Percentiles rank a stretch among this genome's conserved stretches.
Conservation (phyloP, 2,888 invertebrate genomes). For the Myopa tessellatipennis region DNA sequence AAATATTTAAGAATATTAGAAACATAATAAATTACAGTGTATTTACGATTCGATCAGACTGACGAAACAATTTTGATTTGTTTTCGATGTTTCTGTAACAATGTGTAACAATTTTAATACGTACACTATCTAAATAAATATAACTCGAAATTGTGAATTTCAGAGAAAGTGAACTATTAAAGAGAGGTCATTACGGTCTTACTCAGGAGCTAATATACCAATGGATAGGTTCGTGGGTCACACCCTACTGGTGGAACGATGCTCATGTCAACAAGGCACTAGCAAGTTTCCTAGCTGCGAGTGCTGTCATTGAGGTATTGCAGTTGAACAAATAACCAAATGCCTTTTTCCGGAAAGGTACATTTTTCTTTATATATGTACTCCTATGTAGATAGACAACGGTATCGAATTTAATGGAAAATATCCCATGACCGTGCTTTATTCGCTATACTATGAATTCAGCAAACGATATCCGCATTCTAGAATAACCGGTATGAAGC, state of each 20-base stretch:
- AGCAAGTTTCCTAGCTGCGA: constrained; percentile 80
- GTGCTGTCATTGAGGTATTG: constrained; percentile 76
- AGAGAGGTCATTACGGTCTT: constrained; percentile 74
- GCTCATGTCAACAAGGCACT: constrained; percentile 82
- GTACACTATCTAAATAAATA: not conserved
- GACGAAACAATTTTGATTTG: not conserved
- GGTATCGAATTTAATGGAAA: constrained; percentile 81
- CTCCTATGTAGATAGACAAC: constrained; percentile 72
- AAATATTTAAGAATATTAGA: too few species aligned
- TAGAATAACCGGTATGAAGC: constrained; percentile 78
- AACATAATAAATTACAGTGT: too few species aligned
- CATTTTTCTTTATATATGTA: not conserved
- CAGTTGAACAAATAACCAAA: not conserved
- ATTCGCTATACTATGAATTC: constrained; percentile 83
- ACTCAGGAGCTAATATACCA: constrained; percentile 82
- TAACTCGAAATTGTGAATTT: constrained; percentile 44
- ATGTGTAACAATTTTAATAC: too few species aligned
- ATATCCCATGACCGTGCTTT: constrained; percentile 83
- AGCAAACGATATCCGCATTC: constrained; percentile 84
- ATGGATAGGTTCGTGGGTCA: constrained; percentile 81
- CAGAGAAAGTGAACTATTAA: constrained; percentile 81
- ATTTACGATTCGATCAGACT: too few species aligned
- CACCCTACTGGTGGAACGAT: constrained; percentile 83
- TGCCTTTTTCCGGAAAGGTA: not conserved
- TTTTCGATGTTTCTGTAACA: not conserved